These are phyloP conservation scores for Zaprionus gabonicus DNA, from an alignment of 1,140 invertebrate species.

Conservation along the genomic window DNA sequence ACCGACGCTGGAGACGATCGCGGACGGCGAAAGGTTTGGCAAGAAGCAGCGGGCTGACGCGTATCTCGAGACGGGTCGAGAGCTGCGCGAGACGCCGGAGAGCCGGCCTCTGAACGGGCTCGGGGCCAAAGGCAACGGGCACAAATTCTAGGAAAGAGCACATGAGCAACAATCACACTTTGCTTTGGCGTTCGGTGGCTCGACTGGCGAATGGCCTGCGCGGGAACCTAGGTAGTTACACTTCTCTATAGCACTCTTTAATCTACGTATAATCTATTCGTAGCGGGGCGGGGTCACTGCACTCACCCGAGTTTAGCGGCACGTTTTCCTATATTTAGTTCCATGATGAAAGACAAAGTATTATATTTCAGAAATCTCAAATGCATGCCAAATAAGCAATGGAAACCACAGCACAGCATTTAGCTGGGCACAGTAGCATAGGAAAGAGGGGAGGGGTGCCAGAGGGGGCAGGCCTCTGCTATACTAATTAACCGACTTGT, in stretches of 20 bases:
- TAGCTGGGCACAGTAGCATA: slow-evolving; percentile 28
- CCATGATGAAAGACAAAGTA: slow-evolving; percentile 62
- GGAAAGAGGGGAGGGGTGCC: not conserved
- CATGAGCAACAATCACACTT: not conserved
- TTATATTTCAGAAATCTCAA: slow-evolving; percentile 74
- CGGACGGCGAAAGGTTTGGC: slow-evolving; percentile 90
- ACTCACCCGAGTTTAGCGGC: not conserved
- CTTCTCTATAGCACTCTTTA: slow-evolving; percentile 1
- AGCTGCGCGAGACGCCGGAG: slow-evolving; percentile 44
- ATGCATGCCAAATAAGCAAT: slow-evolving; percentile 60
- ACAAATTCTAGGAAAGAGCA: slow-evolving; percentile 43
- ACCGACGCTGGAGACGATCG: slow-evolving; percentile 90
- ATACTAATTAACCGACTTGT: not conserved
- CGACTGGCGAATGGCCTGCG: slow-evolving; percentile 6
- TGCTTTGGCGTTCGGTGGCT: not conserved
- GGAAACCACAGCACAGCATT: slow-evolving; percentile 40
- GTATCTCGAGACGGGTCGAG: slow-evolving; percentile 65
- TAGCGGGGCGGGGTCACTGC: not conserved
- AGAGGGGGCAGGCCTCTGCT: not conserved
- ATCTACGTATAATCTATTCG: slow-evolving; percentile 4
- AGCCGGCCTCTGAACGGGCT: slow-evolving; percentile 58
- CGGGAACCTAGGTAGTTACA: slow-evolving; percentile 17
- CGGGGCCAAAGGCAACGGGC: slow-evolving; percentile 52
- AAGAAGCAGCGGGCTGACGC: slow-evolving; percentile 47
- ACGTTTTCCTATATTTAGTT: slow-evolving; percentile 46